A percentile compares a stretch with the other conserved stretches of the same genome.
Conservation (phyloP, 2,888 invertebrate genomes). For the Spicauda simplicius region DNA sequence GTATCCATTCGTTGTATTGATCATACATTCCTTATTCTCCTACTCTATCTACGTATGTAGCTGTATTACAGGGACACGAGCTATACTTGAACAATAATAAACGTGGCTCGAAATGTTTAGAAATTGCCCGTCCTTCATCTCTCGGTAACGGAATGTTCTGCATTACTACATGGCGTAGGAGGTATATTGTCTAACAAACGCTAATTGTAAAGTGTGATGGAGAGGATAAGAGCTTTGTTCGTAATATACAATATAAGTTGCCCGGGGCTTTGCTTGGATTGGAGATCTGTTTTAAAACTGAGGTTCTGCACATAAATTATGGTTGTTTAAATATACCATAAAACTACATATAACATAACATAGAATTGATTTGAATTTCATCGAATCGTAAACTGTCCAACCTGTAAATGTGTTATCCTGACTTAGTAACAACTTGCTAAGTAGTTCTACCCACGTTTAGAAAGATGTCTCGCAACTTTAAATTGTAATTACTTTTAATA, state of each 20-base stretch:
- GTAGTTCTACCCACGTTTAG: too few species aligned
- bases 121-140: slow-evolving; percentile 7
- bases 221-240: slow-evolving; percentile 1
- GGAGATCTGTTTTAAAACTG: too few species aligned
- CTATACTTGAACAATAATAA: slow-evolving; percentile 17
- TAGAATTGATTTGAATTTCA: too few species aligned
- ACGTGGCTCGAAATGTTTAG: slow-evolving; percentile 18
- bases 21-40: slow-evolving; percentile 5
- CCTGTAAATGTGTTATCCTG: too few species aligned
- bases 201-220: slow-evolving; percentile 1
- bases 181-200: slow-evolving; percentile 6
- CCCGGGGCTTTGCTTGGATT: too few species aligned
- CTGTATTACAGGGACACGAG: slow-evolving; percentile 18
- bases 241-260: neutral
- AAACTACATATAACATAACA: too few species aligned
- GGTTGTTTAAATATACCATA: too few species aligned
- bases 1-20: slow-evolving; percentile 19
- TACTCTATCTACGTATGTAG: slow-evolving; percentile 13
- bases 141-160: neutral
- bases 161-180: slow-evolving; percentile 5
- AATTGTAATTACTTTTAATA: too few species aligned
- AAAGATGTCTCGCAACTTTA: too few species aligned
- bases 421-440: too few species aligned
- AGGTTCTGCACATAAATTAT: too few species aligned
- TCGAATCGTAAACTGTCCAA: too few species aligned